phyloP scores from a whole-genome alignment of 2,888 invertebrate species.

The Entomobrya proxima region DNA sequence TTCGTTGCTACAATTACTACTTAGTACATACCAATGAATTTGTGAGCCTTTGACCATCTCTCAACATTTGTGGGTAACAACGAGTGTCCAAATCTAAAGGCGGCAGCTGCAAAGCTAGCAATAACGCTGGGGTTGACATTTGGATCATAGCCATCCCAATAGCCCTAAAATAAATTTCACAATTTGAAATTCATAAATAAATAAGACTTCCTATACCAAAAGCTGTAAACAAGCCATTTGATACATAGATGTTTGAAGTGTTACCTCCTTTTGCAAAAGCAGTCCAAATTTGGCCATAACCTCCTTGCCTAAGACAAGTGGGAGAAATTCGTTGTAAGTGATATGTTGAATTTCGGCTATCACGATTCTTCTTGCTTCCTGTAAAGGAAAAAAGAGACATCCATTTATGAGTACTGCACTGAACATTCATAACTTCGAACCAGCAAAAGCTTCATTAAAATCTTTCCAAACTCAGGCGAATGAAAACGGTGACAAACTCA shows the following conservation, averaged over 20 bases:
- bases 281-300: constrained; percentile 94
- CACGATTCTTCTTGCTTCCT: constrained; percentile 88
- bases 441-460: constrained; percentile 7
- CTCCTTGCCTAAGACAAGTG: constrained; percentile 91
- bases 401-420: too few species aligned
- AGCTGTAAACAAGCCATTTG: neutral
- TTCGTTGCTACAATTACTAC: too few species aligned
- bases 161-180: constrained; percentile 80
- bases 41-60: constrained; percentile 95
- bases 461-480: too few species aligned
- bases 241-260: neutral
- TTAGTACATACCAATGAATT: constrained; percentile 89
- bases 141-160: constrained; percentile 90
- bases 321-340: constrained; percentile 92
- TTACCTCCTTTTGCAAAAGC: constrained; percentile 87
- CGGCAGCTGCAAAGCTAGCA: constrained; percentile 93
- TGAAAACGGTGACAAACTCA: too few species aligned
- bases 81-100: constrained; percentile 94
- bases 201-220: neutral
- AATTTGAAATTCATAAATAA: neutral
- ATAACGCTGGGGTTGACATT: constrained; percentile 92
- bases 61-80: constrained; percentile 92
- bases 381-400: constrained; percentile 57
- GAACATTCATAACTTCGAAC: too few species aligned
- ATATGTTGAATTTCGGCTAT: constrained; percentile 93